A percentile compares a stretch with the other conserved stretches of the same genome.
Conservation (phyloP, 2,797 vertebrate genomes). For the Leptatherina wallacei region DNA sequence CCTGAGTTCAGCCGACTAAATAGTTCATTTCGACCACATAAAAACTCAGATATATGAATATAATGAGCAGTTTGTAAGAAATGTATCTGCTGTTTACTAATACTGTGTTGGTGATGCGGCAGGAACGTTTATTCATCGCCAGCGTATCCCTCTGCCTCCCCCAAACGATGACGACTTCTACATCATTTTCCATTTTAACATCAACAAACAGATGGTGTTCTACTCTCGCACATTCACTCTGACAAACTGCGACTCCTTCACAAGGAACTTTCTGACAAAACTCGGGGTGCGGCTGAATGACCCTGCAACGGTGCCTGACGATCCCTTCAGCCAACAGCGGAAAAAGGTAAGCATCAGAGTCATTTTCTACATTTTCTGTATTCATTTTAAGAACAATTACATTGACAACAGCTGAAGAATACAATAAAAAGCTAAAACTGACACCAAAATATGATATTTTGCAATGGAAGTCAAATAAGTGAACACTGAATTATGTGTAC, state of each 20-base stretch:
- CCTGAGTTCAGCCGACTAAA: background rate
- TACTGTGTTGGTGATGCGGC: conserved; percentile 30
- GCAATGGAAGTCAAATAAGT: background rate
- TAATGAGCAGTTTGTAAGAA: background rate
- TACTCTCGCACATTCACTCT: conserved; percentile 87
- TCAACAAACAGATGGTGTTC: conserved; percentile 86
- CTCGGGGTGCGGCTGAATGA: conserved; percentile 86
- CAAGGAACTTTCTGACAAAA: conserved; percentile 87
- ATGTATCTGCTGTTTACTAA: background rate
- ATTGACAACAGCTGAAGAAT: background rate
- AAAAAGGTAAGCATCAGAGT: conserved; percentile 76
- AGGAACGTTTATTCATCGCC: conserved; percentile 89
- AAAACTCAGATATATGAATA: background rate
- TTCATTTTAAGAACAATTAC: background rate
- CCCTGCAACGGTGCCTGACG: conserved; percentile 76
- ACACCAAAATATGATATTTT: background rate
- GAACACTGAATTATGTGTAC: background rate
- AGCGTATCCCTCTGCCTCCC: conserved; percentile 88
- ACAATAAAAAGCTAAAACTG: background rate
- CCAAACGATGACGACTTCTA: conserved; percentile 89
- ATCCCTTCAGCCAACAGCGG: conserved; percentile 84
- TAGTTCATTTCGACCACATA: background rate
- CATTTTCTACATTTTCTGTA: too few relatives aligned
- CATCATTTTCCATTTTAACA: conserved; percentile 89
- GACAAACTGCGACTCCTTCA: conserved; percentile 89